A percentile compares a stretch with the other conserved stretches of the same genome.
These are phyloP conservation scores for Alsophila aescularia DNA, from an alignment of 2,888 invertebrate genomes.

Conservation along the genomic window DNA sequence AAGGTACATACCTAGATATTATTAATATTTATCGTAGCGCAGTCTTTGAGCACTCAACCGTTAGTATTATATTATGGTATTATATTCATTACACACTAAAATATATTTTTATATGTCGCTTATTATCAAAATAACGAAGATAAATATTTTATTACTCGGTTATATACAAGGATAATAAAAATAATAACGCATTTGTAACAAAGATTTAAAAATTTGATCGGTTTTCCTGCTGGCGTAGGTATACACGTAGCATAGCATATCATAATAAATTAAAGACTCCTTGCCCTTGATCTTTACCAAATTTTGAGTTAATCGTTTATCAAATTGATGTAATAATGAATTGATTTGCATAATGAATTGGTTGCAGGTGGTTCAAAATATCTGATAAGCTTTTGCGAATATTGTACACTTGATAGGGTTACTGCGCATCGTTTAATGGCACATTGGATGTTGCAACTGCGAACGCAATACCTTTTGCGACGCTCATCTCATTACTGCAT, in stretches of 20 bases:
- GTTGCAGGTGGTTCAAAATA: slow-evolving; percentile 16
- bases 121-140: too few relatives aligned
- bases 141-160: too few relatives aligned
- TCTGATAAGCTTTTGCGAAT: slow-evolving; percentile 16
- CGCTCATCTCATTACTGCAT: slow-evolving; percentile 63
- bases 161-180: too few relatives aligned
- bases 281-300: slow-evolving; percentile 52
- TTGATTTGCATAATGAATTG: slow-evolving; percentile 46
- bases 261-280: slow-evolving; percentile 17
- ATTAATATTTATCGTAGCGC: too few relatives aligned
- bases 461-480: slow-evolving; percentile 62
- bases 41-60: too few relatives aligned
- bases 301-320: slow-evolving; percentile 49
- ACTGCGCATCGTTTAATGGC: slow-evolving; percentile 60
- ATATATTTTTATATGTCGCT: too few relatives aligned
- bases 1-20: too few relatives aligned
- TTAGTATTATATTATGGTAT: too few relatives aligned
- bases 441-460: slow-evolving; percentile 61
- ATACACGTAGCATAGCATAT: not conserved
- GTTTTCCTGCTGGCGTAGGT: slow-evolving; percentile 1
- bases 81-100: too few relatives aligned
- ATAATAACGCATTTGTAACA: too few relatives aligned
- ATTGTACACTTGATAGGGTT: slow-evolving; percentile 3
- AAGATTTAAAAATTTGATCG: not conserved
- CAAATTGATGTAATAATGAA: slow-evolving; percentile 43